Evolutionary conservation across 2,113 vertebrate genomes (phyloP), one percentile per base, ranked within the genome.

Genomic region (Carassius auratus): DNA sequence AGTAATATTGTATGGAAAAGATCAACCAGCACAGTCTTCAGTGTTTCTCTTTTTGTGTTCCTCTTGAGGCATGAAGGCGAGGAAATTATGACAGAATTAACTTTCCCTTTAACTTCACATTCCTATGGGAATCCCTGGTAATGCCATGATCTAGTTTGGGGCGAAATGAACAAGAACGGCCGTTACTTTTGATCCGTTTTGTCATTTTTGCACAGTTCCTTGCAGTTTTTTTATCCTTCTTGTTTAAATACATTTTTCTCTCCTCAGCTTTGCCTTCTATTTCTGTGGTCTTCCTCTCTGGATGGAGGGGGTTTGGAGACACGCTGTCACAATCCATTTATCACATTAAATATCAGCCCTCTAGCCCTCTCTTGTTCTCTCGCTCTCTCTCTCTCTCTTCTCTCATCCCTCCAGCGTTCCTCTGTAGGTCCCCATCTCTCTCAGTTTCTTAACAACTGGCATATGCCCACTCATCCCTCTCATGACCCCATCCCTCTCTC

Each of bases 291-390:
- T 90, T 93, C 89, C 92, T 92, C 91, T 91, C 92, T 92, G 92
- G 93, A 93, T 91, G 89, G 92, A 92, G 91, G 92, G 92, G 92
- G 91, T 92, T 93, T 92, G 88, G 92, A 93, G 93, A 91, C 89
- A 82, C 78, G 90, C 93, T 94, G 94, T 95, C 94, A 95, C 93
- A 93, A 94, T 92, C 93, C 92, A 94, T 95, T 94, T 94, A 94
- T 95, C 94, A 95, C 94, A 94, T 95, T 94, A 94, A 95, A 95
- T 93, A 95, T 94, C 93, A 93, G 89, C 91, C 93, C 93, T 92
- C 90, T 84, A 91, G 93, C 93, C 86, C 85, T 90, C 90, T 92
- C 57, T 84, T 78, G 50, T 79, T 79, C 77, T 57, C 83, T 85
- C 62, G 66, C 68, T 88, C 87, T 73, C 87, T 84, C 30, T 30